A percentile compares a stretch with the other conserved stretches of the same genome.
These are phyloP conservation scores for Baryphthengus martii DNA, from an alignment of 2,113 vertebrate species.

Conservation along the genomic window DNA sequence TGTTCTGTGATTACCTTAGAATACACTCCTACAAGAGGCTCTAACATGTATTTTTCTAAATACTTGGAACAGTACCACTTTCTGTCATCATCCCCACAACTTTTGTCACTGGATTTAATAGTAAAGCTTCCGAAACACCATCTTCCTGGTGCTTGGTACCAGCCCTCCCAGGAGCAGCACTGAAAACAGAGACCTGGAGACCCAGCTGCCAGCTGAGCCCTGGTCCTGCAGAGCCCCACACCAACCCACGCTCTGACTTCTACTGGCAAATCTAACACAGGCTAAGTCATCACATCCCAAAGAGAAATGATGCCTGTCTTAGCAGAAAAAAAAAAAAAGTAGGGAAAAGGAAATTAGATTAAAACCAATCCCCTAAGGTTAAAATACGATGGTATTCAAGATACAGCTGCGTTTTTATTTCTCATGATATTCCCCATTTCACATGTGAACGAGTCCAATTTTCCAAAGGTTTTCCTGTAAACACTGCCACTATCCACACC, in stretches of 20 bases:
- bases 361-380: conserved; percentile 2
- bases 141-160: neutral
- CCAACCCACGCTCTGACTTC: neutral
- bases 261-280: neutral
- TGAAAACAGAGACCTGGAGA: neutral
- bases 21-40: neutral
- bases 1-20: too few species aligned
- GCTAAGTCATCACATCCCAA: accelerated
- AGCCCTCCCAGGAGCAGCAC: neutral
- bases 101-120: neutral
- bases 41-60: neutral
- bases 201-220: neutral
- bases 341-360: neutral
- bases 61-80: neutral
- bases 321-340: neutral
- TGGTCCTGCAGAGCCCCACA: neutral
- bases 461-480: neutral
- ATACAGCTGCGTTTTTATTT: neutral
- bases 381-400: neutral
- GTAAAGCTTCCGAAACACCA: neutral
- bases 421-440: neutral
- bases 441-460: conserved; percentile 26
- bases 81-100: neutral
- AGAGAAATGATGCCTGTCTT: neutral
- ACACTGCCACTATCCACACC: neutral